These are phyloP conservation scores for Sciurus vulgaris DNA, from an alignment of 2,797 vertebrate genomes.

Conservation along the genomic window DNA sequence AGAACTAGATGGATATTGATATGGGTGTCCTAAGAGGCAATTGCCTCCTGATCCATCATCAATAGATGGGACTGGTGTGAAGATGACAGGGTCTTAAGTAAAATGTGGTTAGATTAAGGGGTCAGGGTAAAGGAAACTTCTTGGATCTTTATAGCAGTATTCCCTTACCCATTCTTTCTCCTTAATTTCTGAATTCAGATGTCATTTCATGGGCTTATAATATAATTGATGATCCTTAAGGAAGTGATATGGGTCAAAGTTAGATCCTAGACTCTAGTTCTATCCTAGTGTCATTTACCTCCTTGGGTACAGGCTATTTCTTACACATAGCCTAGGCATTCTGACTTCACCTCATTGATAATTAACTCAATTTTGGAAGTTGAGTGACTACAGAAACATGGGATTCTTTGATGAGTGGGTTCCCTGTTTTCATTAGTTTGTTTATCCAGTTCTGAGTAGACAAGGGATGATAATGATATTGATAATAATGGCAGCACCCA, in stretches of 20 bases:
- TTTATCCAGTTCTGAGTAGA: conserved; percentile 29
- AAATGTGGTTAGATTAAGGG: conserved; percentile 27
- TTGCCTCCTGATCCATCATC: neutral
- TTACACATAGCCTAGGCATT: neutral
- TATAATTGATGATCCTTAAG: neutral
- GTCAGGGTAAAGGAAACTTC: neutral
- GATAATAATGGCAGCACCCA: neutral
- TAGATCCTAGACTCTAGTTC: neutral
- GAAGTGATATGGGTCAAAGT: neutral
- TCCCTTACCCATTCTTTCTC: conserved; percentile 3
- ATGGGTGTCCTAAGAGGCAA: neutral
- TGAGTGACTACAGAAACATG: neutral
- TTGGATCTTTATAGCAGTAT: neutral
- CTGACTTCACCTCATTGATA: neutral
- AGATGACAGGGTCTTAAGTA: neutral
- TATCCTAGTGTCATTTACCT: neutral
- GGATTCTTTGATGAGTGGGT: neutral
- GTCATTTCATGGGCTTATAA: conserved; percentile 9
- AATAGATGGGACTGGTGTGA: neutral
- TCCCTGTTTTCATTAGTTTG: neutral
- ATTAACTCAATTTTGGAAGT: conserved; percentile 36
- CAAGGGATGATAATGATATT: neutral
- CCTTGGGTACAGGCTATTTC: neutral
- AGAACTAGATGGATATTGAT: neutral
- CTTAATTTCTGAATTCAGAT: neutral